Conservation (phyloP, 1,140 invertebrate genomes). For the Mizuhopecten yessoensis region DNA sequence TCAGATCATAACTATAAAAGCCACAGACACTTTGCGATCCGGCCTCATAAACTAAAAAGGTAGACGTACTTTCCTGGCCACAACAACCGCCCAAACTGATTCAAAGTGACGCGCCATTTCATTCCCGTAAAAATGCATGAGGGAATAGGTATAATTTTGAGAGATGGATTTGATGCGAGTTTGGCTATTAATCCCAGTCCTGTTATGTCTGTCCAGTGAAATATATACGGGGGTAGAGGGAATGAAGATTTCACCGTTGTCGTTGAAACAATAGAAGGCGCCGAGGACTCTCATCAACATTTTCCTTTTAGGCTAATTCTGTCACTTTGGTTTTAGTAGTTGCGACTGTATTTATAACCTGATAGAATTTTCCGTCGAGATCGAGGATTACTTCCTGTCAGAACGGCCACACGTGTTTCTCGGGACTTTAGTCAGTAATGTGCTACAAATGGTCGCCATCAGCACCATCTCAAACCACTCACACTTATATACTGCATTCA, state of each 20-base stretch:
- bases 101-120: background rate
- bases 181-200: background rate
- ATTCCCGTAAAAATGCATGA: background rate
- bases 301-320: background rate
- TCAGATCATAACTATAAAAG: too few relatives aligned
- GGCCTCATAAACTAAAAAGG: background rate
- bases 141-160: slow-evolving; percentile 14
- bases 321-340: background rate
- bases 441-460: too few relatives aligned
- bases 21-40: background rate
- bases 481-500: too few relatives aligned
- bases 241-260: background rate
- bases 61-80: too few relatives aligned
- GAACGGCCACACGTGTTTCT: too few relatives aligned
- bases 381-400: too few relatives aligned
- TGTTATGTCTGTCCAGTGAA: background rate
- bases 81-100: background rate
- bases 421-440: too few relatives aligned
- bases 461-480: too few relatives aligned
- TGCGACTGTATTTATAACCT: background rate
- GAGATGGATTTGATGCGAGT: slow-evolving; percentile 18
- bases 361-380: background rate
- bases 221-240: background rate
- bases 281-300: background rate
- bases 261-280: background rate